Percentiles rank a stretch among this genome's conserved stretches.
Evolutionary conservation across 2,888 invertebrate genomes (phyloP).

Genomic region (Sylvicola cinctus): DNA sequence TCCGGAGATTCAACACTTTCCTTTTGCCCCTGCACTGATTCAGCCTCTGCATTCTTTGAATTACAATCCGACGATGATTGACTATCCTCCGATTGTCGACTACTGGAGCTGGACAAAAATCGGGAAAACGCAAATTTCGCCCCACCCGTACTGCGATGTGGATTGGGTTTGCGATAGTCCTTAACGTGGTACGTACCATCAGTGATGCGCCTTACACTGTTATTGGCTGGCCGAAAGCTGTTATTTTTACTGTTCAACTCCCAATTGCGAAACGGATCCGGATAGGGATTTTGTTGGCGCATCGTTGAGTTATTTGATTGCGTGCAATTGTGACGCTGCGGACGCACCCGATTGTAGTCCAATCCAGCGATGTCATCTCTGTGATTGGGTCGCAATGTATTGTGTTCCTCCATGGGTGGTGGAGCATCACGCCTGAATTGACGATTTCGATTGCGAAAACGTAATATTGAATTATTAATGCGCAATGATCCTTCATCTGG

Average conservation of each 20-base stretch:
- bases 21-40: too few species aligned
- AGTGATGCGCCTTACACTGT: slow-evolving; percentile 6
- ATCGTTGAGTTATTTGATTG: neutral
- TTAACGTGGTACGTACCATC: slow-evolving; percentile 7
- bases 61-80: too few species aligned
- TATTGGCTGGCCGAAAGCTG: slow-evolving; percentile 16
- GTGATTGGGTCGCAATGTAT: slow-evolving; percentile 11
- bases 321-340: neutral
- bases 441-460: neutral
- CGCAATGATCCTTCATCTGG: neutral
- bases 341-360: neutral
- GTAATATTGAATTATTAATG: neutral
- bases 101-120: too few species aligned
- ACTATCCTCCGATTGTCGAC: too few species aligned
- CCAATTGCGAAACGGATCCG: slow-evolving; percentile 22
- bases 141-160: too few species aligned
- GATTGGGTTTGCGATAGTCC: slow-evolving; percentile 1
- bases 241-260: slow-evolving; percentile 22
- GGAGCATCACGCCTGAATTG: neutral
- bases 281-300: slow-evolving; percentile 3
- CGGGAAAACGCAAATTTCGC: too few species aligned
- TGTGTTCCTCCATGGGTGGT: neutral
- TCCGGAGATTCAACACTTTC: neutral
- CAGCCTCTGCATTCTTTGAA: too few species aligned
- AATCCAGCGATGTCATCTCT: neutral